These are phyloP conservation scores for Spodoptera picta DNA, from an alignment of 2,888 invertebrate genomes.

Conservation along the genomic window DNA sequence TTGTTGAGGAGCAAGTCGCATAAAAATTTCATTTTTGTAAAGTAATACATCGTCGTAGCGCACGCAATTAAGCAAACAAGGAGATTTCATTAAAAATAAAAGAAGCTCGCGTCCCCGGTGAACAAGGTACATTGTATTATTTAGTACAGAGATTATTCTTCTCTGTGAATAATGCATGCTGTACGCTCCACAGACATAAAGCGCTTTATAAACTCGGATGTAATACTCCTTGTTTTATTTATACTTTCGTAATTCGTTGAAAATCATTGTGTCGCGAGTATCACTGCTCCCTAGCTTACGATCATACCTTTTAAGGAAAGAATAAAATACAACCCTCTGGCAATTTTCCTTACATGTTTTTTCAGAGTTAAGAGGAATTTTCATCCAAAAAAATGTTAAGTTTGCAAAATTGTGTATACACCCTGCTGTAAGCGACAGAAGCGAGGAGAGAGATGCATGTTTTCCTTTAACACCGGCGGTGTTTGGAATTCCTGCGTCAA, in stretches of 20 bases:
- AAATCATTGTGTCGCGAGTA: slow-evolving; percentile 44
- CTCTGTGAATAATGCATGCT: slow-evolving; percentile 68
- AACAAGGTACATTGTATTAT: slow-evolving; percentile 65
- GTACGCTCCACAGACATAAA: slow-evolving; percentile 63
- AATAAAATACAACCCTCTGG: slow-evolving; percentile 12
- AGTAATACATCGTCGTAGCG: slow-evolving; percentile 42
- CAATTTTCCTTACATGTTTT: slow-evolving; percentile 17
- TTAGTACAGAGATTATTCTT: slow-evolving; percentile 66
- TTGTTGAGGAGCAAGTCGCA: slow-evolving; percentile 1
- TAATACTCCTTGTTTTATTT: slow-evolving; percentile 62
- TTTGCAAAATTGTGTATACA: slow-evolving; percentile 52
- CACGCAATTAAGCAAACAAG: slow-evolving; percentile 69
- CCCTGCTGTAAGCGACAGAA: slow-evolving; percentile 58
- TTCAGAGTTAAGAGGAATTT: slow-evolving; percentile 13
- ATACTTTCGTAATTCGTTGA: slow-evolving; percentile 49
- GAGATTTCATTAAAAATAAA: slow-evolving; percentile 71
- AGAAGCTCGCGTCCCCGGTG: slow-evolving; percentile 58
- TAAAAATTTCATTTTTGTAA: slow-evolving; percentile 47
- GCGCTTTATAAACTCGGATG: slow-evolving; percentile 65
- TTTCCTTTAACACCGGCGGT: slow-evolving; percentile 75
- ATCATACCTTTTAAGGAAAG: slow-evolving; percentile 21
- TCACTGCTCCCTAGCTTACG: slow-evolving; percentile 34
- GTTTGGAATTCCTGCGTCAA: slow-evolving; percentile 84
- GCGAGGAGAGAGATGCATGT: slow-evolving; percentile 66
- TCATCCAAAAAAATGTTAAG: slow-evolving; percentile 38